phyloP scores from a whole-genome alignment of 2,113 vertebrate species.

The Blennius ocellaris region DNA sequence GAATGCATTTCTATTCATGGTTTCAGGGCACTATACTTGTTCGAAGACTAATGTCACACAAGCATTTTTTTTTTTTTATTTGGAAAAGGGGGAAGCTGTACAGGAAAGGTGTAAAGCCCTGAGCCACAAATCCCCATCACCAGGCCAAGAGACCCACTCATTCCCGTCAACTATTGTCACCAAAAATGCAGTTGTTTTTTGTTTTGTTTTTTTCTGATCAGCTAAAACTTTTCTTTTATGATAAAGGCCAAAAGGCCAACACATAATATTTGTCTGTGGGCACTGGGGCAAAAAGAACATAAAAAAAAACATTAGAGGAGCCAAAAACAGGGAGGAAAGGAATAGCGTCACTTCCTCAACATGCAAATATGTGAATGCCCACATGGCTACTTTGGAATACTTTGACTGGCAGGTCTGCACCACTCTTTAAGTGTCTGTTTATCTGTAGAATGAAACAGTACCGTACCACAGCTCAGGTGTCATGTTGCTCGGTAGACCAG shows the following conservation, averaged over 20 bases:
- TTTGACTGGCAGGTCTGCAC: slow-evolving; percentile 36
- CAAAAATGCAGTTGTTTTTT: slow-evolving; percentile 53
- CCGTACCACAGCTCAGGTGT: slow-evolving; percentile 30
- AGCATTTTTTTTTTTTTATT: slow-evolving; percentile 42
- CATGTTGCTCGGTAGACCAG: slow-evolving; percentile 34
- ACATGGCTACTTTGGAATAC: neutral
- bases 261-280: slow-evolving; percentile 55
- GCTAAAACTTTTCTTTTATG: slow-evolving; percentile 58
- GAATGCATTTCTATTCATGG: slow-evolving; percentile 76
- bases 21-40: slow-evolving; percentile 67
- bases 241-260: slow-evolving; percentile 56
- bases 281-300: slow-evolving; percentile 59
- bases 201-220: slow-evolving; percentile 30
- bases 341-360: neutral
- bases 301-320: slow-evolving; percentile 13
- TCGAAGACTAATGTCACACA: slow-evolving; percentile 69
- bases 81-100: slow-evolving; percentile 21
- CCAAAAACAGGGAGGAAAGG: slow-evolving; percentile 5
- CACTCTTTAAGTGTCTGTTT: slow-evolving; percentile 22
- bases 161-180: slow-evolving; percentile 63
- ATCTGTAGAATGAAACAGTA: slow-evolving; percentile 34
- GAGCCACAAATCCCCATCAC: slow-evolving; percentile 70
- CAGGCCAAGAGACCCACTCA: slow-evolving; percentile 42
- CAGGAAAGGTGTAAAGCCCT: slow-evolving; percentile 69
- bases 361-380: slow-evolving; percentile 29